Evolutionary conservation across 2,797 vertebrate genomes (phyloP), one percentile per base, ranked within the genome.

Genomic region (Thaleichthys pacificus): DNA sequence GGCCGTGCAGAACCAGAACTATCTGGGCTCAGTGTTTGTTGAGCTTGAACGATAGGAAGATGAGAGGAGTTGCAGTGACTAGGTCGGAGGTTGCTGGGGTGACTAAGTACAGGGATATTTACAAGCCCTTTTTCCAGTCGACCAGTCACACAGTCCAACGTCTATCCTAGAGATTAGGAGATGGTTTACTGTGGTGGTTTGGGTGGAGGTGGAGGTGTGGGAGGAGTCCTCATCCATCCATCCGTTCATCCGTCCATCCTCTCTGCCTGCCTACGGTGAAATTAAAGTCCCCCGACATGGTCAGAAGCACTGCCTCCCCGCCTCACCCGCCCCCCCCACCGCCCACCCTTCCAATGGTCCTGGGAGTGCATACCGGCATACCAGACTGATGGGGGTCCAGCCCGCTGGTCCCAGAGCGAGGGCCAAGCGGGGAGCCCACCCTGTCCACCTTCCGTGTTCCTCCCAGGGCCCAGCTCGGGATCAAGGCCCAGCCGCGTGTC

Each of bases 401-500:
- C 88, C 89, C 88, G 79, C 67, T 68, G 72, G 89, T 89, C 89
- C 89, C 92, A 86, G 86, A 88, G 87, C 78, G 62, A 75, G 83
- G 77, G 83, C 84, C 85, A 85, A 90, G 76, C 85, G 79, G 82
- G 68, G 72, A 91, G 92, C 91, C 92, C 92, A 93, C 93, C 93
- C 93, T 92, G 87, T 77, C 63, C 84, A 79, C 71, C 90, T 91
- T 89, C 89, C 83, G 82, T 85, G 82, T 91, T 90, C 90, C 86
- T 85, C 80, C 82, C 89, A 80, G 69, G 82, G 84, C 83, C 85
- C 89, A 60, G 87, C 87, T 78, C 71, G 74, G 84, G 91, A 91
- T 92, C 88, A 92, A 86, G 89, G 89, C 83, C 90, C 82, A 88
- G 88, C 86, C 76, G 7, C 78, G 87, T 69, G 86, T 90, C 87